A percentile compares a stretch with the other conserved stretches of the same genome.
Conservation (phyloP, 1,140 invertebrate species). For the Cydia strobilella region DNA sequence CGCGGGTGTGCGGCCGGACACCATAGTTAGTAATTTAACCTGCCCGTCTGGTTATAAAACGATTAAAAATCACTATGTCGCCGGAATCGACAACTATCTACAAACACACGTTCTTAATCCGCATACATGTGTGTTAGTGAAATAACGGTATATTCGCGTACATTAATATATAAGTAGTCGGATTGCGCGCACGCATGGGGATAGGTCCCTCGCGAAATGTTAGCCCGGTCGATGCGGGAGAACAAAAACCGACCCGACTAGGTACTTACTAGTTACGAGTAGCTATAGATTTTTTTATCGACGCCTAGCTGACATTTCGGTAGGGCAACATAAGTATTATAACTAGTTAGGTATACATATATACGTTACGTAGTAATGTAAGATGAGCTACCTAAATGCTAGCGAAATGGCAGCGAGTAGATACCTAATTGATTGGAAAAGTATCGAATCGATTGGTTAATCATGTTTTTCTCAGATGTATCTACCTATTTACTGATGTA, state of each 20-base stretch:
- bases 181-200: constrained; percentile 57
- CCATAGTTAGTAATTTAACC: constrained; percentile 49
- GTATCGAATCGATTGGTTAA: constrained; percentile 44
- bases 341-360: background rate
- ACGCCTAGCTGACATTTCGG: constrained; percentile 49
- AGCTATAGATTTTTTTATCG: constrained; percentile 57
- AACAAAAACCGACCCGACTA: constrained; percentile 47
- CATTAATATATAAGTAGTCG: constrained; percentile 52
- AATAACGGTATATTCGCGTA: constrained; percentile 61
- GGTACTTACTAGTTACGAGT: constrained; percentile 13
- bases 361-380: background rate
- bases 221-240: constrained; percentile 49
- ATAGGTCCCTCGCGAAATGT: constrained; percentile 50
- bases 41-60: constrained; percentile 38
- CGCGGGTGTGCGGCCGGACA: constrained; percentile 39
- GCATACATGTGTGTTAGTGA: constrained; percentile 56
- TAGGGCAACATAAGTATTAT: constrained; percentile 32
- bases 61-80: constrained; percentile 59
- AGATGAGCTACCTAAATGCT: constrained; percentile 33
- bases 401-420: constrained; percentile 40
- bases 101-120: constrained; percentile 46
- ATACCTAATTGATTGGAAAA: constrained; percentile 45
- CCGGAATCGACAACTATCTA: constrained; percentile 33
- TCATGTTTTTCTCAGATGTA: constrained; percentile 39
- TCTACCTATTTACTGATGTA: constrained; percentile 7